These are phyloP conservation scores for Baronia brevicornis DNA, from an alignment of 2,888 invertebrate genomes.

Conservation along the genomic window DNA sequence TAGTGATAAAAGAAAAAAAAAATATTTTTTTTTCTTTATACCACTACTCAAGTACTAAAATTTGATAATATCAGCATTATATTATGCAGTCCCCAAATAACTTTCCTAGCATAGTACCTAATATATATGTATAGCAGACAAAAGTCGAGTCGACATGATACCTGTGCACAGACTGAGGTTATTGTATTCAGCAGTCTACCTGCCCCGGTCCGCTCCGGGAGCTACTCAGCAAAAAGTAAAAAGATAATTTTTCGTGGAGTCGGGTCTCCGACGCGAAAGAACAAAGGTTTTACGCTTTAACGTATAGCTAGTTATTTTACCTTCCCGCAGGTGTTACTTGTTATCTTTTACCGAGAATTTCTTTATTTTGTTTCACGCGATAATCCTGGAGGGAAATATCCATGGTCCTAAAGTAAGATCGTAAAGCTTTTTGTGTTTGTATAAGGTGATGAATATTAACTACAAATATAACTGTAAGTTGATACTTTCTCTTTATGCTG, in stretches of 20 bases:
- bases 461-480: slow-evolving; percentile 2
- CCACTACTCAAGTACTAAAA: too few species aligned
- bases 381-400: slow-evolving; percentile 36
- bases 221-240: slow-evolving; percentile 65
- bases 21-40: too few species aligned
- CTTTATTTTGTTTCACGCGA: slow-evolving; percentile 45
- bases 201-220: slow-evolving; percentile 52
- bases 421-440: slow-evolving; percentile 20
- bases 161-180: slow-evolving; percentile 32
- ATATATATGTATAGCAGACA: slow-evolving; percentile 3
- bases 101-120: slow-evolving; percentile 2
- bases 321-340: slow-evolving; percentile 65
- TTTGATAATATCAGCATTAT: slow-evolving; percentile 1
- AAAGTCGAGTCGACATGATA: slow-evolving; percentile 14
- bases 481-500: too few species aligned
- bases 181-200: slow-evolving; percentile 61
- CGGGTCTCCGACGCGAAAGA: slow-evolving; percentile 54
- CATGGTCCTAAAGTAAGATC: slow-evolving; percentile 37
- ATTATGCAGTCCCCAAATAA: slow-evolving; percentile 2
- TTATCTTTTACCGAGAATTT: slow-evolving; percentile 58
- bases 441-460: slow-evolving; percentile 9
- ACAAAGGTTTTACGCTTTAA: slow-evolving; percentile 63
- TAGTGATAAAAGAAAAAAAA: background rate
- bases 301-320: slow-evolving; percentile 60
- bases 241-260: slow-evolving; percentile 67